phyloP scores from a whole-genome alignment of 2,113 vertebrate genomes.

The Noturus placidus region DNA sequence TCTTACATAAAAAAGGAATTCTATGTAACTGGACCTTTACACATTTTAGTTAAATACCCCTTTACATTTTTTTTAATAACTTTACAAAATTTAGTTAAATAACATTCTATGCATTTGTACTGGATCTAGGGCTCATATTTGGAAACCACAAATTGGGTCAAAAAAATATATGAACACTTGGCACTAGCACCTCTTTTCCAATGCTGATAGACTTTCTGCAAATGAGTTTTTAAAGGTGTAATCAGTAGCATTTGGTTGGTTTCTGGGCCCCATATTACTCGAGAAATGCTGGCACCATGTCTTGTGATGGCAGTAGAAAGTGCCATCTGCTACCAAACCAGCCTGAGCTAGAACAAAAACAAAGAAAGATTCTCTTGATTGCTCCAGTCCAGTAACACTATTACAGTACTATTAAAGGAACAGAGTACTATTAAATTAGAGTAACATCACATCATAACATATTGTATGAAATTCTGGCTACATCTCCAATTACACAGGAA shows the following conservation, averaged over 20 bases:
- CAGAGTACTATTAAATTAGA: background rate
- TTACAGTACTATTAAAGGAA: background rate
- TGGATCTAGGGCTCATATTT: background rate
- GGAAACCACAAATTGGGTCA: background rate
- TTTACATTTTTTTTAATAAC: background rate
- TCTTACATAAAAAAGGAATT: background rate
- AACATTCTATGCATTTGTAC: background rate
- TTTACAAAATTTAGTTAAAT: background rate
- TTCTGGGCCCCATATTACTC: background rate
- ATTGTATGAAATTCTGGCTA: background rate
- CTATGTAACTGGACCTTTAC: background rate
- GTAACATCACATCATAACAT: background rate
- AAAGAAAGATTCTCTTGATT: background rate
- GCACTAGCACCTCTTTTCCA: background rate
- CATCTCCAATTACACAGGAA: background rate
- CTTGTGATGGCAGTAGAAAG: constrained; percentile 9
- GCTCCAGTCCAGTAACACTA: background rate
- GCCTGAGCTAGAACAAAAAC: no score
- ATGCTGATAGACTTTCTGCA: constrained; percentile 10
- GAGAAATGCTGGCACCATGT: background rate
- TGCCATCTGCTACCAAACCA: constrained; percentile 24
- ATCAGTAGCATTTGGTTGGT: constrained; percentile 25
- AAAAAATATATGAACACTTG: background rate
- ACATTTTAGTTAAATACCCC: background rate
- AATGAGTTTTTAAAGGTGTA: constrained; percentile 27